A percentile compares a stretch with the other conserved stretches of the same genome.
phyloP scores from a whole-genome alignment of 2,888 invertebrate genomes.

The Perithous albicinctus region DNA sequence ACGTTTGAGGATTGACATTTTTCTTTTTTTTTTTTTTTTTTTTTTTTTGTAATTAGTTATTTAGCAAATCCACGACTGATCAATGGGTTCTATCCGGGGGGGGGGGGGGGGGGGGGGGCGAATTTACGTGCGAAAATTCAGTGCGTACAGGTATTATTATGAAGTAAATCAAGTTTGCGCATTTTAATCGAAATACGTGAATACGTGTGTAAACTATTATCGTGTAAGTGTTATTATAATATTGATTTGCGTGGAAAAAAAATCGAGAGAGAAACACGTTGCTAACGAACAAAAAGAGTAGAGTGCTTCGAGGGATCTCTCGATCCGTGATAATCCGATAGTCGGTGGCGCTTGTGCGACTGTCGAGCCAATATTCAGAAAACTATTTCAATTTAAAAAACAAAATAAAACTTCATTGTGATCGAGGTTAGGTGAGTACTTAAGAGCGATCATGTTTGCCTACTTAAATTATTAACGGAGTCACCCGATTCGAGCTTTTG shows the following conservation, averaged over 20 bases:
- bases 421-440: conserved; percentile 64
- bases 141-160: conserved; percentile 57
- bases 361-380: conserved; percentile 53
- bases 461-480: conserved; percentile 41
- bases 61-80: conserved; percentile 54
- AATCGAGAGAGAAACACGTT: conserved; percentile 16
- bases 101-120: too few species aligned
- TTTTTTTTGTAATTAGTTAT: conserved; percentile 24
- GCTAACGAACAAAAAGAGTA: too few species aligned
- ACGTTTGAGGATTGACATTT: conserved; percentile 36
- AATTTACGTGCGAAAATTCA: conserved; percentile 29
- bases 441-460: conserved; percentile 48
- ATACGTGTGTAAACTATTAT: conserved; percentile 1
- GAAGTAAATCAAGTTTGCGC: conserved; percentile 37
- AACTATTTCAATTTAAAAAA: conserved; percentile 60
- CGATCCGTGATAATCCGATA: conserved; percentile 48
- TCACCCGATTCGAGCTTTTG: conserved; percentile 20
- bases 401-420: conserved; percentile 49
- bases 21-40: conserved; percentile 10
- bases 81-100: conserved; percentile 32
- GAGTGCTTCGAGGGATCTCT: conserved; percentile 27
- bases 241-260: conserved; percentile 36
- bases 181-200: conserved; percentile 11
- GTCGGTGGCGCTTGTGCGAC: conserved; percentile 48
- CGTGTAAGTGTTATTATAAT: conserved; percentile 38